Evolutionary conservation across 37 sponge, comb jelly and placozoan genomes (phyloP).

Genomic region (Tethya wilhelma): DNA sequence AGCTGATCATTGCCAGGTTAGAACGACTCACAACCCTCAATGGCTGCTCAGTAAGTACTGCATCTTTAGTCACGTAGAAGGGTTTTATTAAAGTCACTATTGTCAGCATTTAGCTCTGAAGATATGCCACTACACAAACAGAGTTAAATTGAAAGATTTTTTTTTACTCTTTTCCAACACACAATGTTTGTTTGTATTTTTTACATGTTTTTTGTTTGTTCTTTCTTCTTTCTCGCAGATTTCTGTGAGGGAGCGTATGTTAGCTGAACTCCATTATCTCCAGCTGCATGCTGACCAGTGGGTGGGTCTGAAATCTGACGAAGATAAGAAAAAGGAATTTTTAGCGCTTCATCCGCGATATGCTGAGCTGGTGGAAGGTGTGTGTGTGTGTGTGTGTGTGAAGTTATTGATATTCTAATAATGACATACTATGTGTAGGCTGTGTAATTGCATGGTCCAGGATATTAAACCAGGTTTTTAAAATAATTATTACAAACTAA

Average conservation of each 20-base stretch:
- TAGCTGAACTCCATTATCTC: constrained; percentile 83
- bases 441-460: no score
- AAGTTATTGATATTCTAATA: no score
- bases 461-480: no score
- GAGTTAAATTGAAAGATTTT: not conserved
- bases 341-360: constrained; percentile 2
- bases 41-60: constrained; percentile 63
- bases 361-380: constrained; percentile 16
- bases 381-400: not conserved
- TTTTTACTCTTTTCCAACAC: no score
- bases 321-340: not conserved
- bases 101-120: no score
- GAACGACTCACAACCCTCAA: constrained; percentile 55
- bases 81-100: no score
- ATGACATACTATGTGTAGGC: no score
- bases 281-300: constrained; percentile 49
- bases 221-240: no score
- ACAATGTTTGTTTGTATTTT: not conserved
- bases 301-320: not conserved
- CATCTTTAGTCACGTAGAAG: no score
- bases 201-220: no score
- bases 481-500: no score
- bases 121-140: no score
- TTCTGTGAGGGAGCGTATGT: constrained; percentile 53
- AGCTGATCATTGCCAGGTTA: constrained; percentile 73